These are phyloP conservation scores for Drosophila nr. perissopoda DNA, from an alignment of 2,888 invertebrate genomes.

Conservation along the genomic window DNA sequence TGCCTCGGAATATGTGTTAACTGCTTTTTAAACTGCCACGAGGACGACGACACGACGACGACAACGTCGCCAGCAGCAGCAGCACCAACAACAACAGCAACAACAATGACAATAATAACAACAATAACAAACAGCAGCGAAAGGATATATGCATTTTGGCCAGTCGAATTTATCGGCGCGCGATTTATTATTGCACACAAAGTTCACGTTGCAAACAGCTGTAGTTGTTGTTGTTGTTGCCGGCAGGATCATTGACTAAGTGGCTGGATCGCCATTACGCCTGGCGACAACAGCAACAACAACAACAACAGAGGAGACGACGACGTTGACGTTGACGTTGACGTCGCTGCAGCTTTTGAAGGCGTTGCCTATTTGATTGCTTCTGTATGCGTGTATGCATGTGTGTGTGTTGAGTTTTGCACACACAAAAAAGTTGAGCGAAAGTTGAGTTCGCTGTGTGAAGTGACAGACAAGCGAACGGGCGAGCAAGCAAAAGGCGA, in stretches of 20 bases:
- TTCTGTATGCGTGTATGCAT: constrained; percentile 37
- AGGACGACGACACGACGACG: constrained; percentile 78
- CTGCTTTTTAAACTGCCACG: constrained; percentile 84
- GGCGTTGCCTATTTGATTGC: constrained; percentile 80
- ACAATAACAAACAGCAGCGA: constrained; percentile 30
- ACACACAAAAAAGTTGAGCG: constrained; percentile 64
- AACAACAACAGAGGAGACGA: not conserved
- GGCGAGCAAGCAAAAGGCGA: constrained; percentile 35
- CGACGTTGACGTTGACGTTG: constrained; percentile 23
- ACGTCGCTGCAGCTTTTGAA: constrained; percentile 74
- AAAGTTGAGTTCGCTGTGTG: constrained; percentile 59
- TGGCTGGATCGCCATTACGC: constrained; percentile 69
- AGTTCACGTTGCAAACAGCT: constrained; percentile 58
- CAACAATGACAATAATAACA: constrained; percentile 27
- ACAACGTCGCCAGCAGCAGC: constrained; percentile 38
- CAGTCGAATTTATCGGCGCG: constrained; percentile 69
- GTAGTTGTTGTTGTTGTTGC: constrained; percentile 42
- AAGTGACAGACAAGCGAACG: constrained; percentile 60
- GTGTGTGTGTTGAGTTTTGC: constrained; percentile 36
- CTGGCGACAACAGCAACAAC: constrained; percentile 14
- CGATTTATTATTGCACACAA: constrained; percentile 63
- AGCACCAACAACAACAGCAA: constrained; percentile 8
- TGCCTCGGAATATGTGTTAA: constrained; percentile 84
- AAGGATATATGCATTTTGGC: constrained; percentile 72
- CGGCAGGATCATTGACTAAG: constrained; percentile 73